Conservation (phyloP, 1,140 invertebrate genomes). For the Nasonia longicornis region DNA sequence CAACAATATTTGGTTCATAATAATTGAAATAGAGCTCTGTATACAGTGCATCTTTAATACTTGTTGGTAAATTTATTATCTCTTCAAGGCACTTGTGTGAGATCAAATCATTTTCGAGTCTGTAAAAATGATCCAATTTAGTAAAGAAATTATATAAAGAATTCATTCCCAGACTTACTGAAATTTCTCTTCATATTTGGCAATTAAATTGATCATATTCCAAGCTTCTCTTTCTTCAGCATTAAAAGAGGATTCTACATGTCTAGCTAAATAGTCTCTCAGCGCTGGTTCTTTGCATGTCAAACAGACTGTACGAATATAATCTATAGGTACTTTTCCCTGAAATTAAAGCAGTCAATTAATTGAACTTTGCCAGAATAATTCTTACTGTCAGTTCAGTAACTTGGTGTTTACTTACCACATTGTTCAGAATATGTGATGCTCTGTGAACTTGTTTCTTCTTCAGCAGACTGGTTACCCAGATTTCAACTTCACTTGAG, state of each 20-base stretch:
- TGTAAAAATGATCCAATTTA: slow-evolving; percentile 43
- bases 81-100: slow-evolving; percentile 56
- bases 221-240: slow-evolving; percentile 69
- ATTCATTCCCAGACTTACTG: slow-evolving; percentile 48
- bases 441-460: slow-evolving; percentile 75
- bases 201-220: slow-evolving; percentile 70
- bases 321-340: slow-evolving; percentile 70
- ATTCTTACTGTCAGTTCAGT: not conserved
- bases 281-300: slow-evolving; percentile 68
- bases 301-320: slow-evolving; percentile 71
- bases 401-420: slow-evolving; percentile 53
- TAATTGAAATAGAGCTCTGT: slow-evolving; percentile 62
- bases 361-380: slow-evolving; percentile 1
- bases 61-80: slow-evolving; percentile 54
- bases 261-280: slow-evolving; percentile 73
- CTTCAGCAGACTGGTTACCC: slow-evolving; percentile 73
- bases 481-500: slow-evolving; percentile 71
- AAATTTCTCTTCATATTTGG: slow-evolving; percentile 64
- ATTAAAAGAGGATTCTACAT: slow-evolving; percentile 70
- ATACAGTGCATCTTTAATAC: slow-evolving; percentile 55
- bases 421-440: slow-evolving; percentile 74
- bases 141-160: slow-evolving; percentile 5
- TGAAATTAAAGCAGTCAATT: slow-evolving; percentile 44
- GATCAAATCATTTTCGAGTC: slow-evolving; percentile 52
- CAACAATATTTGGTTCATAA: slow-evolving; percentile 49